A percentile compares a stretch with the other conserved stretches of the same genome.
Conservation (phyloP, 2,888 invertebrate species). For the Acrocyrtus sp. region DNA sequence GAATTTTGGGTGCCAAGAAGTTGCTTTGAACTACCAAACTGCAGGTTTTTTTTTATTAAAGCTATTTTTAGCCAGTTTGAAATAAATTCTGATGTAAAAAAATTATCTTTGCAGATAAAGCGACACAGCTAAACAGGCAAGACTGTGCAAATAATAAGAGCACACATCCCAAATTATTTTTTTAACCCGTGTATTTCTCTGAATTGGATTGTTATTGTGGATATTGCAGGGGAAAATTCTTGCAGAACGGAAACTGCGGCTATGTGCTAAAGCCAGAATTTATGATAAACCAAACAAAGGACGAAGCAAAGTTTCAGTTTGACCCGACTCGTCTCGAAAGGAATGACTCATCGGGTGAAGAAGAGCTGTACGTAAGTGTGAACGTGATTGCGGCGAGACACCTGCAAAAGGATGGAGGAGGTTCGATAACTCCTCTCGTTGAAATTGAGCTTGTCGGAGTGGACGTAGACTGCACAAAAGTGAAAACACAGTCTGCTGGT, state of each 20-base stretch:
- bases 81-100: neutral
- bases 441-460: slow-evolving; percentile 93
- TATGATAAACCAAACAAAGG: slow-evolving; percentile 12
- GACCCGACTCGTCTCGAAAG: slow-evolving; percentile 2
- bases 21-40: slow-evolving; percentile 18
- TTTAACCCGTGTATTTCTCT: too few relatives aligned
- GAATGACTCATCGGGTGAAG: neutral
- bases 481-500: slow-evolving; percentile 74
- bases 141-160: too few relatives aligned
- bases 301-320: neutral
- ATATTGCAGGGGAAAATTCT: slow-evolving; percentile 52
- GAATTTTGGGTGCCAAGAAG: slow-evolving; percentile 28
- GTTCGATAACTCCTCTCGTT: slow-evolving; percentile 88
- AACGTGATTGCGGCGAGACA: slow-evolving; percentile 88
- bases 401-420: slow-evolving; percentile 79
- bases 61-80: neutral
- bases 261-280: slow-evolving; percentile 50
- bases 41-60: slow-evolving; percentile 12
- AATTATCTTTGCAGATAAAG: slow-evolving; percentile 36
- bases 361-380: neutral
- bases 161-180: too few relatives aligned
- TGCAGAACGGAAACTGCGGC: slow-evolving; percentile 53
- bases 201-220: too few relatives aligned
- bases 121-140: slow-evolving; percentile 50
- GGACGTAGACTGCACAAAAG: slow-evolving; percentile 82